These are phyloP conservation scores for Luperina testacea DNA, from an alignment of 2,888 invertebrate genomes.

Conservation along the genomic window DNA sequence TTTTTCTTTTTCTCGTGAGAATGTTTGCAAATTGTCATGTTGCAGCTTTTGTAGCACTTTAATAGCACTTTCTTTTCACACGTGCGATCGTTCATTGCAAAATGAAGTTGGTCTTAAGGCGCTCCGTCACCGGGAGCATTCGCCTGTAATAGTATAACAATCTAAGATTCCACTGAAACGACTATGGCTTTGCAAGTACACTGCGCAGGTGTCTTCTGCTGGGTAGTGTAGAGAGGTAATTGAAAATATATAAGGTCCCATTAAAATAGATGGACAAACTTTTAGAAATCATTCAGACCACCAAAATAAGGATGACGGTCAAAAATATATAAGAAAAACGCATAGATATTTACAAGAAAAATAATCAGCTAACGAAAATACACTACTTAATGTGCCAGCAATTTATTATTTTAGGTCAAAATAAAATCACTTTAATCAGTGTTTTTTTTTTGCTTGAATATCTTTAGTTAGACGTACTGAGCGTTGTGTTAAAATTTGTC, in stretches of 20 bases:
- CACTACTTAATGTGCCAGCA: too few relatives aligned
- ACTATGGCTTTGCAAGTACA: not conserved
- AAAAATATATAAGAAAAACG: too few relatives aligned
- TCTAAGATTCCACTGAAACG: not conserved
- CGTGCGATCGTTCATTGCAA: slow-evolving; percentile 16
- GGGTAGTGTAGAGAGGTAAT: not conserved
- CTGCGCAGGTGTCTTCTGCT: not conserved
- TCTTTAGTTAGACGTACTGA: too few relatives aligned
- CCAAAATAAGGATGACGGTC: too few relatives aligned
- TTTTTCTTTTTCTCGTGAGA: slow-evolving; percentile 40
- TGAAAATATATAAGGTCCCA: not conserved
- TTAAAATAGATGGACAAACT: too few relatives aligned
- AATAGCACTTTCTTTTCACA: slow-evolving; percentile 43
- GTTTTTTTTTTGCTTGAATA: too few relatives aligned
- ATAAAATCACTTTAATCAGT: too few relatives aligned
- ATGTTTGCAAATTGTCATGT: slow-evolving; percentile 21
- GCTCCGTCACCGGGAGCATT: not conserved
- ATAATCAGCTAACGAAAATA: too few relatives aligned
- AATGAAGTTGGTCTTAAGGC: not conserved
- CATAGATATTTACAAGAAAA: too few relatives aligned
- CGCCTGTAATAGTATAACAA: not conserved
- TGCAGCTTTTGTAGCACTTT: slow-evolving; percentile 21
- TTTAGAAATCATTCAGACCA: too few relatives aligned
- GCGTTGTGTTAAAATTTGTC: too few relatives aligned
- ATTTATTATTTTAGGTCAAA: too few relatives aligned